Evolutionary conservation across 1,140 invertebrate species (phyloP).

Genomic region (Trachymyrmex septentrionalis): DNA sequence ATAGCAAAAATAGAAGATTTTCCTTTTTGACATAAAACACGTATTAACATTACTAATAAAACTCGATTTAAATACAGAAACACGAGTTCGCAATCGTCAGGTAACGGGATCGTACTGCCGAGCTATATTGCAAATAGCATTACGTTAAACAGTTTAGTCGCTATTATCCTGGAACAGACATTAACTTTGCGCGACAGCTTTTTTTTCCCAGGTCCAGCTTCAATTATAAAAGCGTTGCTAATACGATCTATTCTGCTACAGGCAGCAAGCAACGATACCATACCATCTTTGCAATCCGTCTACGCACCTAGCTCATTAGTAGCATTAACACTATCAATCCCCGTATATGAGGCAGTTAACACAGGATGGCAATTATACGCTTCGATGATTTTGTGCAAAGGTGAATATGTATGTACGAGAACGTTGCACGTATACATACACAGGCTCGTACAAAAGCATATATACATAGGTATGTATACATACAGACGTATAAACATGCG

Average conservation of each 20-base stretch:
- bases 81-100: conserved; percentile 25
- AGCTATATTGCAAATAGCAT: conserved; percentile 50
- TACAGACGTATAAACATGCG: not conserved
- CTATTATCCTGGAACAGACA: conserved; percentile 30
- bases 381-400: conserved; percentile 44
- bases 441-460: not conserved
- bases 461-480: not conserved
- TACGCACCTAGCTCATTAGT: conserved; percentile 39
- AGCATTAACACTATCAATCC: conserved; percentile 36
- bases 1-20: not conserved
- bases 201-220: conserved; percentile 5
- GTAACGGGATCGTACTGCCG: conserved; percentile 16
- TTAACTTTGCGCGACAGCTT: conserved; percentile 36
- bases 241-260: conserved; percentile 21
- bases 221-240: conserved; percentile 58
- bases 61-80: conserved; percentile 8
- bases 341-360: conserved; percentile 14
- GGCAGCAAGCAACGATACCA: not conserved
- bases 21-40: not conserved
- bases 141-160: conserved; percentile 50
- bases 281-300: conserved; percentile 23
- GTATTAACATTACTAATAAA: not conserved
- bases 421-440: not conserved
- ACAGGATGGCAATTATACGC: conserved; percentile 29
- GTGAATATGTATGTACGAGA: conserved; percentile 1